Conservation (phyloP, 2,797 vertebrate genomes). For the Danio aesculapii region DNA sequence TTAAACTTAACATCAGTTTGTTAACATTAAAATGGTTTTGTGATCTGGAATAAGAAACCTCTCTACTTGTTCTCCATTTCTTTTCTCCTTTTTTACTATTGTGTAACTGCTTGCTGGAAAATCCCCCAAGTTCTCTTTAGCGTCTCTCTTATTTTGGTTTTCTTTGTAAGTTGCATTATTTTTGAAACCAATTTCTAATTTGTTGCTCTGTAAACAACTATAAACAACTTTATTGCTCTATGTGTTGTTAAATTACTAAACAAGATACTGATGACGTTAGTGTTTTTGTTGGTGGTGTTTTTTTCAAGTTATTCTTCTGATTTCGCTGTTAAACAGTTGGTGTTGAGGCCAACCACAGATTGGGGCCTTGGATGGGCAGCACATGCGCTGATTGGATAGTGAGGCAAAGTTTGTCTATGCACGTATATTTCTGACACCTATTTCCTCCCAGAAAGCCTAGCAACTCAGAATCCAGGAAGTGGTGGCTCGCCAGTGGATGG, state of each 20-base stretch:
- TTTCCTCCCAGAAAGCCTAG: conserved; percentile 76
- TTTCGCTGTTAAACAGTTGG: background rate
- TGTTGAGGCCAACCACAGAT: conserved; percentile 64
- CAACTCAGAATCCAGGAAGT: conserved; percentile 60
- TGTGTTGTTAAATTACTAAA: too few relatives aligned
- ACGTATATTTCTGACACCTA: conserved; percentile 53
- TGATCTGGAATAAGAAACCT: background rate
- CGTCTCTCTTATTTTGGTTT: background rate
- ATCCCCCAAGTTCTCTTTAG: background rate
- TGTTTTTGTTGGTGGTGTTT: background rate
- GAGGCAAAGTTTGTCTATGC: background rate
- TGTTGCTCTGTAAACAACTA: background rate
- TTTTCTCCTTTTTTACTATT: background rate
- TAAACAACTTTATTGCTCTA: background rate
- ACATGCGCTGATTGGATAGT: conserved; percentile 69
- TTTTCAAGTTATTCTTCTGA: background rate
- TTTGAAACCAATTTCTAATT: background rate
- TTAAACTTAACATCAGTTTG: background rate
- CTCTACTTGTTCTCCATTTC: background rate
- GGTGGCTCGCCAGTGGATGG: conserved; percentile 42
- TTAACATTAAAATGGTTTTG: background rate
- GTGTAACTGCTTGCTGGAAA: conserved; percentile 5
- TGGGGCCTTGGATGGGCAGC: conserved; percentile 44
- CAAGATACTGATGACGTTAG: background rate
- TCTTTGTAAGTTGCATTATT: conserved; percentile 4